A percentile compares a stretch with the other conserved stretches of the same genome.
These are phyloP conservation scores for Pyralis farinalis DNA, from an alignment of 2,888 invertebrate genomes.

Conservation along the genomic window DNA sequence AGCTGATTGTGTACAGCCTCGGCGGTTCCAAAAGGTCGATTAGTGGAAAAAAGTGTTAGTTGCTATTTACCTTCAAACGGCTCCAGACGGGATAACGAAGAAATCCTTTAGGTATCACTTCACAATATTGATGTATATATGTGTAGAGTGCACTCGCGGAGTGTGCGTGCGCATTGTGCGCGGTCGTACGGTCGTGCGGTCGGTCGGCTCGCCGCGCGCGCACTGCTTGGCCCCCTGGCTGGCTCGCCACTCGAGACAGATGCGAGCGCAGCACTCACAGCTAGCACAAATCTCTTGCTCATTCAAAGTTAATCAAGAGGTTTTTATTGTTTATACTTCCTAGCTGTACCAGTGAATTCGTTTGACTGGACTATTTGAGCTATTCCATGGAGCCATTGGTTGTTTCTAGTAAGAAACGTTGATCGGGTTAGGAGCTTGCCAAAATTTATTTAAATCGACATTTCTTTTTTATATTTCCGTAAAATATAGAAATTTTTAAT, in stretches of 20 bases:
- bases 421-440: too few species aligned
- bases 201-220: conserved; percentile 58
- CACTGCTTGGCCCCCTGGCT: conserved; percentile 38
- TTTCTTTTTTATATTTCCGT: too few species aligned
- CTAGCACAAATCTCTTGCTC: too few species aligned
- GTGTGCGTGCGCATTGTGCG: conserved; percentile 55
- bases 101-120: conserved; percentile 65
- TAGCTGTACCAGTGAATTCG: too few species aligned
- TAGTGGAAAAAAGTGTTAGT: background rate
- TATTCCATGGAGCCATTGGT: too few species aligned
- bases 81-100: conserved; percentile 22
- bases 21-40: conserved; percentile 39
- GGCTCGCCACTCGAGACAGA: too few species aligned
- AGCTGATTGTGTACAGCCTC: conserved; percentile 52
- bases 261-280: conserved; percentile 1
- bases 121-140: conserved; percentile 51
- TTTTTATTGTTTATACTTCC: too few species aligned
- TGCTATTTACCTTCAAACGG: conserved; percentile 33
- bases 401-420: too few species aligned
- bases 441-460: too few species aligned
- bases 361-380: too few species aligned
- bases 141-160: conserved; percentile 60
- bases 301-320: too few species aligned
- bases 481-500: too few species aligned
- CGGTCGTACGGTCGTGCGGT: conserved; percentile 42